Base-by-base conservation (phyloP, 2,888 invertebrate genomes). In the Thalpophila matura region DNA sequence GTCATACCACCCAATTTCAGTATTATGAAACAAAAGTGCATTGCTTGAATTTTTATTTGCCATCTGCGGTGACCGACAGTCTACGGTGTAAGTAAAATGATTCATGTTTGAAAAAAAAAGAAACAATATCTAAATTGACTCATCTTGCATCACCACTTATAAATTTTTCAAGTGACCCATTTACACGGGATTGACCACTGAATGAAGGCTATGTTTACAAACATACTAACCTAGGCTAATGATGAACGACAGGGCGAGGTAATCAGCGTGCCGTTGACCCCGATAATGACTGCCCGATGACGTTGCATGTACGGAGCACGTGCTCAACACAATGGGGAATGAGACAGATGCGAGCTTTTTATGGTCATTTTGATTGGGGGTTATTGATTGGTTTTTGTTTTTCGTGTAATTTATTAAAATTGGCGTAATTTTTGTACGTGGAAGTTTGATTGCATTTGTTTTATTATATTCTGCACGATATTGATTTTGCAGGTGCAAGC, bases 191-290 rank as follows among this genome's bases (percentile, higher is more conserved):
- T 87, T 84, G 90, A 86, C 83, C 82, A 81, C 76, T 89, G 89
- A 91, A 91, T 90, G 88, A 86, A 85, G 86, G 88, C 86, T 84
- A 88, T 95, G 95, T 95, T 95, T 95, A 94, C 94, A 94, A 94
- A 94, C 93, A 93, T 91, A 91, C 92, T 94, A 94, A 95, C 95
- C 95, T 95, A 95, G 94, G 94, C 91, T 94, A 95, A 95, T 94
- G 93, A 92, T 92, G 91, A 94, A 89, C 90, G 94, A 91, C 93
- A 94, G 92, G 93, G 93, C 92, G 82, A 88, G 93, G 93, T 93
- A 94, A 94, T 94, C 94, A 94, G 88, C 86, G 86, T 89, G 91
- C 86, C 92, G 86, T 89, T 93, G 94, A 93, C 94, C 95, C 86
- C 91, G 88, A 88, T 94, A 95, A 95, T 95, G 95, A 94, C 91